Evolutionary conservation across 2,797 vertebrate species (phyloP).

Genomic region (Anableps anableps): DNA sequence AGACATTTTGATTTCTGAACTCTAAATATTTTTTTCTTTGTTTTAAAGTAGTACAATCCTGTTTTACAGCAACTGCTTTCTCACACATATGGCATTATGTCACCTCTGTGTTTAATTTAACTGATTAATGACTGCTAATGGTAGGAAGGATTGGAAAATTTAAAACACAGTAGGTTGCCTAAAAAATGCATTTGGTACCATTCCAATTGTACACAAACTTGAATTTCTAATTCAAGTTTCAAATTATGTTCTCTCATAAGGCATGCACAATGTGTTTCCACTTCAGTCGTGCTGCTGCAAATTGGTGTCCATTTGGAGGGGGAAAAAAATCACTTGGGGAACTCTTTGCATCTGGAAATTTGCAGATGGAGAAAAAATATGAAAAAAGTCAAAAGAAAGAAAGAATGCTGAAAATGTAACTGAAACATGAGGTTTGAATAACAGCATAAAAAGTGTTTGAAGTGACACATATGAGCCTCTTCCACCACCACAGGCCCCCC

Average conservation of each 20-base stretch:
- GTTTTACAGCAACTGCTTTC: not conserved
- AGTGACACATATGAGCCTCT: conserved; percentile 49
- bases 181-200: not conserved
- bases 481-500: conserved; percentile 2
- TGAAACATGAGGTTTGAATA: conserved; percentile 73
- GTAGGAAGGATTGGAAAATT: not conserved
- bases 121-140: not conserved
- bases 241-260: conserved; percentile 22
- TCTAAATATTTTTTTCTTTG: not conserved
- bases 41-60: not conserved
- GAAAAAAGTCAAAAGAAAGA: conserved; percentile 25
- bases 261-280: conserved; percentile 56
- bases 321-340: not conserved
- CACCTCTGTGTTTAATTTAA: not conserved
- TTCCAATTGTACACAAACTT: conserved; percentile 5
- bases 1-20: not conserved
- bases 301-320: conserved; percentile 25
- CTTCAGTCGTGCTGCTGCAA: conserved; percentile 47
- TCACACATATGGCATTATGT: not conserved
- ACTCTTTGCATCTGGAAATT: conserved; percentile 52
- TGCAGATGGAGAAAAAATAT: conserved; percentile 56
- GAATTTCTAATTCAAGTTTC: conserved; percentile 9
- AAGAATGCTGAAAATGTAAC: conserved; percentile 60
- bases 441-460: conserved; percentile 50
- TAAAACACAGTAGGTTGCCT: not conserved